phyloP scores from a whole-genome alignment of 2,888 invertebrate genomes.

The Dryobotodes eremita region DNA sequence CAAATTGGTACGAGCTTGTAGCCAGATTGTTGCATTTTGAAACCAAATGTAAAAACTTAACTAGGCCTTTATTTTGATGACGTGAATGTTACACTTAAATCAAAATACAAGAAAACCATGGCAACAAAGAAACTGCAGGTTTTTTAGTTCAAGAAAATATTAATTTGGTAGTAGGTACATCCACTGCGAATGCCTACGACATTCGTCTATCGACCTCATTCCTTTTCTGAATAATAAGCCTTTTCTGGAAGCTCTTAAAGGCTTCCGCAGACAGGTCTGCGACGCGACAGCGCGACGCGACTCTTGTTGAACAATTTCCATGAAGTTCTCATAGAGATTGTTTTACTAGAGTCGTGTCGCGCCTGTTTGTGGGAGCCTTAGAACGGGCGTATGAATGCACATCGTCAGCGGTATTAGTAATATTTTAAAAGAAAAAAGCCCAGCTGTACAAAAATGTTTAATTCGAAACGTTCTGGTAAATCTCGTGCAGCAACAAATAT shows the following conservation, averaged over 20 bases:
- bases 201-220: neutral
- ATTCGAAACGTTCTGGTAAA: conserved; percentile 1
- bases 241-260: conserved; percentile 6
- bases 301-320: too few relatives aligned
- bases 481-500: conserved; percentile 1
- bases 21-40: too few relatives aligned
- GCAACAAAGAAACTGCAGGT: neutral
- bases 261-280: too few relatives aligned
- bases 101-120: neutral
- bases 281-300: too few relatives aligned
- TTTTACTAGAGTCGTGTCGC: too few relatives aligned
- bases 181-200: neutral
- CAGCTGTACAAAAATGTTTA: neutral
- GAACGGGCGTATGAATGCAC: neutral
- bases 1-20: neutral
- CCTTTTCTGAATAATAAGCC: neutral
- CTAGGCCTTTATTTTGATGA: neutral
- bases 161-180: neutral
- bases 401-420: neutral
- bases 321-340: too few relatives aligned
- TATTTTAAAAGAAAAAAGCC: neutral
- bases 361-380: too few relatives aligned
- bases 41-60: neutral
- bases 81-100: neutral
- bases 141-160: neutral